These are phyloP conservation scores for Gavialis gangeticus DNA, from an alignment of 2,113 vertebrate genomes.

Conservation along the genomic window DNA sequence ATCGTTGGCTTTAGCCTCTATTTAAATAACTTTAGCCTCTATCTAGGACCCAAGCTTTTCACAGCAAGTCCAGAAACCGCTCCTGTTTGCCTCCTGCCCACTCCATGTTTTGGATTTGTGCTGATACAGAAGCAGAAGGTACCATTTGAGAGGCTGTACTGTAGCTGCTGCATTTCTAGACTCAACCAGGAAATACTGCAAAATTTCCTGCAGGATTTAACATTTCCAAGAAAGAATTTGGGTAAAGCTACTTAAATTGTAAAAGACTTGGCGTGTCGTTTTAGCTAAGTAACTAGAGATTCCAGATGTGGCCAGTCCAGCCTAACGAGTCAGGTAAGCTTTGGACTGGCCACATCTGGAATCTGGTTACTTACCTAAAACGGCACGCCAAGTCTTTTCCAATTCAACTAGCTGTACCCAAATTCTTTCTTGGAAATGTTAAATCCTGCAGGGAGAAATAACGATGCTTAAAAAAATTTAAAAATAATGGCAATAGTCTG, in stretches of 20 bases:
- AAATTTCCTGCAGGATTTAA: constrained; percentile 51
- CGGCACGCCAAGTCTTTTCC: constrained; percentile 46
- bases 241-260: constrained; percentile 40
- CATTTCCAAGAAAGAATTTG: not conserved
- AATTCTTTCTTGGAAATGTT: not conserved
- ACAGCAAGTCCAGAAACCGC: not conserved
- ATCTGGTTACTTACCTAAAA: constrained; percentile 29
- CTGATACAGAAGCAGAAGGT: not conserved
- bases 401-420: constrained; percentile 38
- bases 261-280: constrained; percentile 40
- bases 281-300: constrained; percentile 34
- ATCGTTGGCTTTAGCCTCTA: not conserved
- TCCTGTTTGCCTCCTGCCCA: not conserved
- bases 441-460: constrained; percentile 65
- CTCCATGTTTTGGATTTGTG: constrained; percentile 5
- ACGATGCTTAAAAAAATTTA: constrained; percentile 35
- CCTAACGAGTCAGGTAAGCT: constrained; percentile 36
- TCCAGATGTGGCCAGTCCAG: constrained; percentile 43
- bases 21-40: not conserved
- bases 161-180: constrained; percentile 30
- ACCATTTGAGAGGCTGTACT: constrained; percentile 5
- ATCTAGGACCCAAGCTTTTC: not conserved
- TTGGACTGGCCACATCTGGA: constrained; percentile 58
- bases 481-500: constrained; percentile 65
- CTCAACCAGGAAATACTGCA: not conserved